A percentile compares a stretch with the other conserved stretches of the same genome.
Conservation (phyloP, 2,113 vertebrate species). For the Podarcis cretensis region DNA sequence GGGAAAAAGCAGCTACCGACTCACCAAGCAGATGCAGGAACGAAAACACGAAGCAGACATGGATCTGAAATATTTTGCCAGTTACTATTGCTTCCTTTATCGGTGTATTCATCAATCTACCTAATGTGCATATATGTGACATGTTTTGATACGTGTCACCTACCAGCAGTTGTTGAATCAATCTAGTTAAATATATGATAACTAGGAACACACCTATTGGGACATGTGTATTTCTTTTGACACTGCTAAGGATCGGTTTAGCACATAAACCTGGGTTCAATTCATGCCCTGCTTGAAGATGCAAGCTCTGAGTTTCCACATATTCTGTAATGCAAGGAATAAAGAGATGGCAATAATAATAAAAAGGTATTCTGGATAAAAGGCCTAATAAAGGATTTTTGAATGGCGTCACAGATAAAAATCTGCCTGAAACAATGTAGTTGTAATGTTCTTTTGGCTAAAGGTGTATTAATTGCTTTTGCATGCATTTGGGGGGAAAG, state of each 20-base stretch:
- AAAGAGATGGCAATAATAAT: background rate
- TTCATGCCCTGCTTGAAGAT: background rate
- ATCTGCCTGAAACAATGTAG: background rate
- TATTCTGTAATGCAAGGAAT: background rate
- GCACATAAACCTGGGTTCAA: background rate
- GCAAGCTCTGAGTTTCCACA: background rate
- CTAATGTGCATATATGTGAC: fast-evolving
- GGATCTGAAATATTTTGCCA: conserved; percentile 30
- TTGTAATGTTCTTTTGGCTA: background rate
- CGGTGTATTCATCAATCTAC: background rate
- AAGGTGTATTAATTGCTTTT: background rate
- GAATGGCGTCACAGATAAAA: background rate
- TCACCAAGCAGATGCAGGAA: conserved; percentile 34
- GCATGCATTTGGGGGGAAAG: background rate
- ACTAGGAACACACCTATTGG: background rate
- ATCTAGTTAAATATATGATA: background rate
- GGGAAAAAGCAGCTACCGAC: conserved; percentile 21
- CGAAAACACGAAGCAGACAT: background rate
- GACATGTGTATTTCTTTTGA: fast-evolving
- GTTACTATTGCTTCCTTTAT: conserved; percentile 9
- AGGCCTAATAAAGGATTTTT: background rate
- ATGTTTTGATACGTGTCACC: background rate
- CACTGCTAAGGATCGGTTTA: conserved; percentile 13
- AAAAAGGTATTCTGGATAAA: background rate
- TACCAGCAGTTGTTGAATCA: background rate